These are phyloP conservation scores for Chelonoidis abingdonii DNA, from an alignment of 2,113 vertebrate species.

Conservation along the genomic window DNA sequence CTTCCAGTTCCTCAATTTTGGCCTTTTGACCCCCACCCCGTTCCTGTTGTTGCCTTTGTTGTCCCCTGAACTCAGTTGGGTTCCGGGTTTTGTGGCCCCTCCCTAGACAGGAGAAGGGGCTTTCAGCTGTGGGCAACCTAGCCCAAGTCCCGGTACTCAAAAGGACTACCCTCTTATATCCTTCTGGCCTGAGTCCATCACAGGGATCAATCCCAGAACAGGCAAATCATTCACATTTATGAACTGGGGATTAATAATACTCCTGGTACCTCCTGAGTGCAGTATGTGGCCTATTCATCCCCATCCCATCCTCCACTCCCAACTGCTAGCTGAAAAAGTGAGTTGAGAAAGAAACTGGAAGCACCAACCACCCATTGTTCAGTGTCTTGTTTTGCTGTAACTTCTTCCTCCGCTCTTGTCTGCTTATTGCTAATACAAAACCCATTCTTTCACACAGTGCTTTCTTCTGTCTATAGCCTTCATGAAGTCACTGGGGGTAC, in stretches of 20 bases:
- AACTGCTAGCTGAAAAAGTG: not conserved
- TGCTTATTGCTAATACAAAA: not conserved
- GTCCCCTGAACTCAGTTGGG: too few relatives aligned
- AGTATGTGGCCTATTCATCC: conserved; percentile 38
- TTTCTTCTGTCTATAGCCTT: not conserved
- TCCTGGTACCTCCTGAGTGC: conserved; percentile 19
- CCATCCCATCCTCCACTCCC: not conserved
- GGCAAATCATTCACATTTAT: conserved; percentile 72
- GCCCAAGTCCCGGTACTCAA: too few relatives aligned
- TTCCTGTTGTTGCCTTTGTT: too few relatives aligned
- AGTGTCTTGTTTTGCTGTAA: not conserved
- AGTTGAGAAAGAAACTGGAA: not conserved
- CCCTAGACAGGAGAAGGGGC: too few relatives aligned
- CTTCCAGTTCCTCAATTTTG: too few relatives aligned
- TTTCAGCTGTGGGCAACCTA: too few relatives aligned
- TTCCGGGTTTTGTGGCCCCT: too few relatives aligned
- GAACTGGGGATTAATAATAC: conserved; percentile 63
- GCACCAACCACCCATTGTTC: not conserved
- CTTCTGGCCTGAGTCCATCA: too few relatives aligned
- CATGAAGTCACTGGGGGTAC: not conserved
- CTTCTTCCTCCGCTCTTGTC: not conserved
- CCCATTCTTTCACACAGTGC: not conserved
- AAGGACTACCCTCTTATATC: too few relatives aligned
- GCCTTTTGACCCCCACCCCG: too few relatives aligned
- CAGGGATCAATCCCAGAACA: conserved; percentile 51